Conservation (phyloP, 2,888 invertebrate genomes). For the Trypoxylon attenuatum region DNA sequence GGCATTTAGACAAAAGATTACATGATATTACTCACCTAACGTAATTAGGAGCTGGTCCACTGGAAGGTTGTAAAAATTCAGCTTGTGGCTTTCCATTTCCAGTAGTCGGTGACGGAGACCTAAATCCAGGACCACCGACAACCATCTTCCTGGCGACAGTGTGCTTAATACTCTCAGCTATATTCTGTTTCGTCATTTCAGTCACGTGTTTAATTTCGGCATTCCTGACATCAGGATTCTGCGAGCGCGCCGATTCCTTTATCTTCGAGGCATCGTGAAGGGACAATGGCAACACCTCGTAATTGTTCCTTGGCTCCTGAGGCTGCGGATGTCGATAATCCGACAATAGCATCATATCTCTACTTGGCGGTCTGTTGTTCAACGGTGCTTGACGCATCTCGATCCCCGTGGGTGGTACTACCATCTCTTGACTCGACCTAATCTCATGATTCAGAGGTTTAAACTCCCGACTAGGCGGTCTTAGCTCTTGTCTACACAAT, state of each 20-base stretch:
- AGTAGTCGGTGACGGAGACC: slow-evolving; percentile 77
- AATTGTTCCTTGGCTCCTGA: slow-evolving; percentile 43
- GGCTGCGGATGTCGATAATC: slow-evolving; percentile 50
- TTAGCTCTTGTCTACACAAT: slow-evolving; percentile 49
- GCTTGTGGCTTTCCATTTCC: slow-evolving; percentile 76
- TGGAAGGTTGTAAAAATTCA: slow-evolving; percentile 73
- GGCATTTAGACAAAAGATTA: no score
- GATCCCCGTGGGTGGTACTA: slow-evolving; percentile 19
- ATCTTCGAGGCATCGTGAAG: slow-evolving; percentile 51
- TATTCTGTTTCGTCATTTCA: slow-evolving; percentile 79
- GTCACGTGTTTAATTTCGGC: slow-evolving; percentile 69
- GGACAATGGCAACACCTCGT: slow-evolving; percentile 51
- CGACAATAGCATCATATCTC: slow-evolving; percentile 47
- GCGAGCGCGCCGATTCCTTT: slow-evolving; percentile 48
- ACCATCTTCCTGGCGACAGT: slow-evolving; percentile 78
- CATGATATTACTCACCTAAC: slow-evolving; percentile 59
- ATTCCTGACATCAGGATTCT: slow-evolving; percentile 52
- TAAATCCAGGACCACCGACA: slow-evolving; percentile 80
- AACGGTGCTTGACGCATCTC: slow-evolving; percentile 42
- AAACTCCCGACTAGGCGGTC: slow-evolving; percentile 59
- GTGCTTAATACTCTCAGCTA: slow-evolving; percentile 75
- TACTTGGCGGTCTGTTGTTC: slow-evolving; percentile 51
- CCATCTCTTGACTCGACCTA: slow-evolving; percentile 42
- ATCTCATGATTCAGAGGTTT: slow-evolving; percentile 51
- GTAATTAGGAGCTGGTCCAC: slow-evolving; percentile 72